Conservation (phyloP, 2,113 vertebrate genomes). For the Zeus faber region DNA sequence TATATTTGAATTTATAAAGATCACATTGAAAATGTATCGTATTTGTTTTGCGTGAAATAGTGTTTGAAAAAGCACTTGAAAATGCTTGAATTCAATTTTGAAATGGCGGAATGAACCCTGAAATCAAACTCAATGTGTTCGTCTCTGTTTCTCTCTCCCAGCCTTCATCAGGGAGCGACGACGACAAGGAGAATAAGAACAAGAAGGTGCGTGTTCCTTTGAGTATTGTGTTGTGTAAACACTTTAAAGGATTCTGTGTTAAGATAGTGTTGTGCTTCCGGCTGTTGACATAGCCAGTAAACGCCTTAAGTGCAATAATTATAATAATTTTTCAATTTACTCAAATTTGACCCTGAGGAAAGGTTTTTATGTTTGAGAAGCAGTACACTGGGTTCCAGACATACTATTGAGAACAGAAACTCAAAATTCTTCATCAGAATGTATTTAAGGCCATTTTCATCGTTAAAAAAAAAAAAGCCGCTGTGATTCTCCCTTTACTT, state of each 20-base stretch:
- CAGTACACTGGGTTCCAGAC: too few relatives aligned
- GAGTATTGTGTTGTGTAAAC: background rate
- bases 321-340: background rate
- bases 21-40: background rate
- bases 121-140: too few relatives aligned
- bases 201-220: slow-evolving; percentile 16
- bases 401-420: too few relatives aligned
- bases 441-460: too few relatives aligned
- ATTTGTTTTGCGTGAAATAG: too few relatives aligned
- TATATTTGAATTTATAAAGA: background rate
- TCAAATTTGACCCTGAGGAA: background rate
- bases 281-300: background rate
- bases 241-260: too few relatives aligned
- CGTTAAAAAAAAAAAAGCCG: too few relatives aligned
- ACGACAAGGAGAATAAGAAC: slow-evolving; percentile 26
- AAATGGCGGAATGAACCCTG: too few relatives aligned
- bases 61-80: background rate
- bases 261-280: background rate
- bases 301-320: background rate
- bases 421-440: too few relatives aligned
- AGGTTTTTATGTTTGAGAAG: too few relatives aligned
- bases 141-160: background rate
- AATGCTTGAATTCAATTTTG: too few relatives aligned
- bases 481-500: too few relatives aligned
- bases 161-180: slow-evolving; percentile 37